These are phyloP conservation scores for Drosophila siamana DNA, from an alignment of 2,888 invertebrate species.

Conservation along the genomic window DNA sequence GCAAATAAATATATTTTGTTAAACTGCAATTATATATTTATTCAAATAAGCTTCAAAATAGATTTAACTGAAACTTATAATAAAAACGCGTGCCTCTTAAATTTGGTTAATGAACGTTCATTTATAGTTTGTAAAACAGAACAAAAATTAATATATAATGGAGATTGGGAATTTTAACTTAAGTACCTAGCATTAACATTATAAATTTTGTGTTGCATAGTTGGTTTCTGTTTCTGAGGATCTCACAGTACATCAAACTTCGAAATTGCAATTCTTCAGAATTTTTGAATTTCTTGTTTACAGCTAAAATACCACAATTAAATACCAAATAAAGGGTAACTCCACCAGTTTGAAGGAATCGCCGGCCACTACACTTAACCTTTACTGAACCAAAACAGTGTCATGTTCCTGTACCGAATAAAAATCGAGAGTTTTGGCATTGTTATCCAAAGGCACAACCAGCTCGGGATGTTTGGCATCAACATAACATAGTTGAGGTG, in stretches of 20 bases:
- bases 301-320: slow-evolving; percentile 60
- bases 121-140: slow-evolving; percentile 49
- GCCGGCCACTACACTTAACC: background rate
- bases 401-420: slow-evolving; percentile 95
- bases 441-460: slow-evolving; percentile 92
- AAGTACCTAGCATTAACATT: slow-evolving; percentile 52
- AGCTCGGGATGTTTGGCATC: slow-evolving; percentile 88
- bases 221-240: slow-evolving; percentile 10
- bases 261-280: slow-evolving; percentile 25
- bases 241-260: slow-evolving; percentile 26
- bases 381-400: slow-evolving; percentile 89
- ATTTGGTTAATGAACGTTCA: slow-evolving; percentile 34
- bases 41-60: no score
- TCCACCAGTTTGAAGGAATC: background rate
- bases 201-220: slow-evolving; percentile 53
- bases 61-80: background rate
- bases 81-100: background rate
- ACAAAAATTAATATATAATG: slow-evolving; percentile 43
- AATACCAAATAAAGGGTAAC: slow-evolving; percentile 40
- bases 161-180: slow-evolving; percentile 47
- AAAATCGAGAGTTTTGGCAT: slow-evolving; percentile 92
- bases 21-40: no score
- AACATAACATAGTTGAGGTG: slow-evolving; percentile 85
- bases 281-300: slow-evolving; percentile 26
- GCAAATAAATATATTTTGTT: no score